Percentiles rank a stretch among this genome's conserved stretches.
Conservation (phyloP, 2,888 invertebrate species). For the Pandemis heparana region DNA sequence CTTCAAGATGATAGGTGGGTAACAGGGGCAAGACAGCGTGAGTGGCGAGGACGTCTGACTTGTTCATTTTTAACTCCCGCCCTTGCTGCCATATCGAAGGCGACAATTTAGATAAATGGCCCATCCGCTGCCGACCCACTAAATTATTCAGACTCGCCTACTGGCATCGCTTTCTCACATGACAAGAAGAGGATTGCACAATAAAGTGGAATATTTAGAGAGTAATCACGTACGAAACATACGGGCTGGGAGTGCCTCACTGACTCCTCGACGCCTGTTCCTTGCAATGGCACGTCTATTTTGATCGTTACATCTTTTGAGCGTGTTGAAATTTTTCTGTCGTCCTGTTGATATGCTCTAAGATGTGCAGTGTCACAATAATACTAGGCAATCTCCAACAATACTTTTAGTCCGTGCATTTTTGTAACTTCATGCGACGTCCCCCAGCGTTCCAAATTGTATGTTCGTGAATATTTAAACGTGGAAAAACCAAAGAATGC, state of each 20-base stretch:
- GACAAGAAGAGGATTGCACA: conserved; percentile 78
- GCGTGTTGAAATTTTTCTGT: conserved; percentile 12
- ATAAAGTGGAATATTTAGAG: conserved; percentile 82
- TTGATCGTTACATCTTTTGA: conserved; percentile 54
- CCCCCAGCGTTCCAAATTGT: conserved; percentile 1
- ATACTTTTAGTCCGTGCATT: neutral
- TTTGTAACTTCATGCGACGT: neutral
- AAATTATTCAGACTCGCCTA: conserved; percentile 75
- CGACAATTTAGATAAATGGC: conserved; percentile 83
- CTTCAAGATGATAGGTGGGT: neutral
- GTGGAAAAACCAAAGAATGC: conserved; percentile 40
- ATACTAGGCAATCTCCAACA: neutral
- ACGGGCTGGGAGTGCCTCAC: conserved; percentile 61
- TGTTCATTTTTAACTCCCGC: conserved; percentile 76
- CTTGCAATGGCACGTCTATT: conserved; percentile 64
- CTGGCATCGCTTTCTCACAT: conserved; percentile 72
- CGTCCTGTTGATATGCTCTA: conserved; percentile 1
- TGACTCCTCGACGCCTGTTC: conserved; percentile 52
- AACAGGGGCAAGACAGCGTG: conserved; percentile 58
- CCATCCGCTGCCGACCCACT: conserved; percentile 71
- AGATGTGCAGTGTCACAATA: conserved; percentile 3
- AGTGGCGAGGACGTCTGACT: conserved; percentile 64
- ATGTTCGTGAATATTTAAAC: conserved; percentile 28
- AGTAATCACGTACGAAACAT: conserved; percentile 77
- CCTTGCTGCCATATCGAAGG: conserved; percentile 63